Percentiles rank a stretch among this genome's conserved stretches.
Conservation (phyloP, 2,797 vertebrate genomes). For the Takifugu rubripes region DNA sequence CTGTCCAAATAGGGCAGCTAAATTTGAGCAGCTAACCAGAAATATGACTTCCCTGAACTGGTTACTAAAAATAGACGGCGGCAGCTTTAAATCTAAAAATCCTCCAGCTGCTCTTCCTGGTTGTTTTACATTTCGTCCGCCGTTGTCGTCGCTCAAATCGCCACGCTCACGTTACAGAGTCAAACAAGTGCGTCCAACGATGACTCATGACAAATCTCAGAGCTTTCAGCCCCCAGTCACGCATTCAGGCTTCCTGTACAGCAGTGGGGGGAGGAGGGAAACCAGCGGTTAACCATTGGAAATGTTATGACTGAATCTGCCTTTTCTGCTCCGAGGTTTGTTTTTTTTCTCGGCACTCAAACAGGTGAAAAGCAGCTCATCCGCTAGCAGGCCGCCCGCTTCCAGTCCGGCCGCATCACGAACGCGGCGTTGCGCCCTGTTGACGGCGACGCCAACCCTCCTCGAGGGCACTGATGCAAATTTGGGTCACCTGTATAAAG, state of each 20-base stretch:
- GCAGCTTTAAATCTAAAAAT: too few relatives aligned
- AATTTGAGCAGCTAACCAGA: neutral
- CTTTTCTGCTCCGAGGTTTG: neutral
- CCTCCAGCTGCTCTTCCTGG: too few relatives aligned
- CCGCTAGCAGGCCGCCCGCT: too few relatives aligned
- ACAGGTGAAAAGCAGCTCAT: too few relatives aligned
- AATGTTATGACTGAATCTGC: constrained; percentile 54
- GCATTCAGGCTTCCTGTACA: constrained; percentile 19
- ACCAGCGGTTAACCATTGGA: constrained; percentile 76
- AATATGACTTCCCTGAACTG: neutral
- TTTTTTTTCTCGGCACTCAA: neutral
- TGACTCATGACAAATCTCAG: constrained; percentile 75
- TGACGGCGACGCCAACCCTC: too few relatives aligned
- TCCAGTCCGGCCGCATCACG: too few relatives aligned
- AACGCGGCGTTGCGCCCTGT: too few relatives aligned
- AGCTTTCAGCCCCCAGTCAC: constrained; percentile 56
- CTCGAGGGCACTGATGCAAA: too few relatives aligned
- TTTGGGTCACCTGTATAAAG: too few relatives aligned
- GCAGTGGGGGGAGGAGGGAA: constrained; percentile 20
- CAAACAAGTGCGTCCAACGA: constrained; percentile 46
- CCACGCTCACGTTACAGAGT: constrained; percentile 14
- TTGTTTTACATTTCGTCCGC: too few relatives aligned
- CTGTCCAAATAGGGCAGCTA: neutral
- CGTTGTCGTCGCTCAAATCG: too few relatives aligned
- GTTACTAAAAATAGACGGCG: too few relatives aligned